Evolutionary conservation across 2,888 invertebrate species (phyloP), one percentile per base, ranked within the genome.

Genomic region (Bruchidius siliquastri): DNA sequence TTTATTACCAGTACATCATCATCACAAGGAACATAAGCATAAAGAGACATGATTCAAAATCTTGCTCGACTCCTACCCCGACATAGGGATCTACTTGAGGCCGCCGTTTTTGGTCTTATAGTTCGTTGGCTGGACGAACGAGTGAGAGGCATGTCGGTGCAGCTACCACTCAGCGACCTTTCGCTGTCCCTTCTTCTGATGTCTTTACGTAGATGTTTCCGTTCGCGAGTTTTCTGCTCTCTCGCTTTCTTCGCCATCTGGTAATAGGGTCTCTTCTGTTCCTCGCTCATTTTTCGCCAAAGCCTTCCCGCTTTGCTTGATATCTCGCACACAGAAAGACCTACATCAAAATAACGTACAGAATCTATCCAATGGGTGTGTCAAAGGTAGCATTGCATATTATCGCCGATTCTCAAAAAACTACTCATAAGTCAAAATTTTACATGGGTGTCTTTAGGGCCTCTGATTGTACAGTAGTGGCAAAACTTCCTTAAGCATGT

Each of bases 281-380:
- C 72, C 0, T 74, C 68, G 72, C 49, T 75, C 78, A 79, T 79
- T 69, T 75, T 76, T 66, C 75, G 76, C 79, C 79, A 80, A 26
- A 77, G 32, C 67, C 77, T 74, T 0, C 73, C 78, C 0, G 78
- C 79, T 71, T 76, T 77, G 0, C 72, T 69, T 0, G 72, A 72
- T 69, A 78, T 68, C 49, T 80, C 75, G 13, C 68, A 21, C 20
- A 68, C 49, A 1, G 49, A 49, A 67, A 67, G 8, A 74, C 22
- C 6, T 67, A 72, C 67, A 76, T 66, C 69, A 68, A 69, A 49
- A 18, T 13, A 30, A 30, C n/a, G n/a, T n/a, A n/a, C n/a, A n/a
- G n/a, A n/a, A n/a, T n/a, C n/a, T n/a, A n/a, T n/a, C n/a, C n/a
- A n/a, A n/a, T n/a, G n/a, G n/a, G n/a, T n/a, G n/a, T n/a, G n/a